Evolutionary conservation across 2,113 vertebrate species (phyloP).

Genomic region (Gallinago media): DNA sequence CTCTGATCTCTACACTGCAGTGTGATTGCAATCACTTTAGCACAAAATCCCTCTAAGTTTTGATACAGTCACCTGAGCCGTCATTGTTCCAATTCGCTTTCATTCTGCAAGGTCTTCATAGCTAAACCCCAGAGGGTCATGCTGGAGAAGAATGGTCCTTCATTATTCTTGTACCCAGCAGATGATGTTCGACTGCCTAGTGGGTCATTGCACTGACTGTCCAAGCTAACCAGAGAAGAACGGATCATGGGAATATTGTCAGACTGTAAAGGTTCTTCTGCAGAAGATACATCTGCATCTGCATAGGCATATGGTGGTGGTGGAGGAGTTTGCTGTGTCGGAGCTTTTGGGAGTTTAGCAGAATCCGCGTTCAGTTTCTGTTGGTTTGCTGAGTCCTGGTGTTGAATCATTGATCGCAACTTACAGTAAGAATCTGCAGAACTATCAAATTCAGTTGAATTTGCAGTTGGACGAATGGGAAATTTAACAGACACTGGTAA

Average conservation of each 20-base stretch:
- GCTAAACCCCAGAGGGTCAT: conserved; percentile 92
- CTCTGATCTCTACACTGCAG: background rate
- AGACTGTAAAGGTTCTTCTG: conserved; percentile 52
- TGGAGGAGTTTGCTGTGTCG: background rate
- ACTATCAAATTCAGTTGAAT: background rate
- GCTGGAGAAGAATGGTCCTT: conserved; percentile 90
- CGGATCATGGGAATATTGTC: conserved; percentile 53
- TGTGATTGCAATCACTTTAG: background rate
- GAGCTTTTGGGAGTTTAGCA: conserved; percentile 75
- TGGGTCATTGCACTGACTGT: conserved; percentile 73
- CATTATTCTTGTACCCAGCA: conserved; percentile 71
- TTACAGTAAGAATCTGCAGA: conserved; percentile 75
- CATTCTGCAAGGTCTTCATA: conserved; percentile 93
- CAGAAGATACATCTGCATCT: conserved; percentile 4
- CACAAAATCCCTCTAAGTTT: background rate
- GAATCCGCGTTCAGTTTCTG: conserved; percentile 75
- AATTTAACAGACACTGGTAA: conserved; percentile 70
- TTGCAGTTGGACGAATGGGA: background rate
- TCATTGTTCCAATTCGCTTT: conserved; percentile 88
- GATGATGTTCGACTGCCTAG: conserved; percentile 59
- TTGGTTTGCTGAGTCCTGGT: conserved; percentile 61
- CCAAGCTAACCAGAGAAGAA: conserved; percentile 68
- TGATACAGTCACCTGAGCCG: background rate
- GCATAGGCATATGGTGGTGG: conserved; percentile 18
- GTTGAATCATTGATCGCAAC: conserved; percentile 73